Evolutionary conservation across 1,140 invertebrate species (phyloP), one percentile per base, ranked within the genome.

Genomic region (Drosophila pseudoobscura): DNA sequence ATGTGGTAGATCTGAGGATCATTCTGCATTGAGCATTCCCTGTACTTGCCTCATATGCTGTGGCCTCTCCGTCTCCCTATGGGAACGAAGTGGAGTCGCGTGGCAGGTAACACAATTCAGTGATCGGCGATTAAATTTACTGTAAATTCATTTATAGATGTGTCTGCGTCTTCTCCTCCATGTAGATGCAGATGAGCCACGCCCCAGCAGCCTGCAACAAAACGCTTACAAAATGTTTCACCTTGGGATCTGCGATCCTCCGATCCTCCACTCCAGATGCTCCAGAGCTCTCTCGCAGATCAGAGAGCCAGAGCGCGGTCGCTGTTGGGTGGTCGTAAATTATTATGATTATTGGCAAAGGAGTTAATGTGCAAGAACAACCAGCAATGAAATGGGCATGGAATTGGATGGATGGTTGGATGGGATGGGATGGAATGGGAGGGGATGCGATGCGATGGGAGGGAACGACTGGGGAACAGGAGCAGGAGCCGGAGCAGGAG

Each of bases 261-360:
- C 11, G 35, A 39, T 39, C 35, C 35, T 39, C 56, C 61, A 64
- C 59, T 51, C 52, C 9, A 52, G 39, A 55, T 35, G 64, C 62
- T 13, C 17, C 17, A 17, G 17, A 17, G 17, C 17, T 13, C 35
- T 13, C 35, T 13, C 24, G 35, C 35, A 3, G 11, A 4, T 9
- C 3, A 8, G 29, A 31, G 9, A 17, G 17, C 17, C 9, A 39
- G 35, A 39, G 61, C 49, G 8, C 44, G 31, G 35, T 47, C 71
- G 65, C 71, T 72, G 65, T 84, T 83, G 80, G 80, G 80, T 83
- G 80, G 80, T 84, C 80, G 80, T 83, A 83, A 84, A 83, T 83
- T 83, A 83, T 83, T 72, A 84, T 84, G 80, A 83, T 83, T 83
- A 84, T 84, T 83, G 80, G 80, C 80, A 62, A 66, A 79, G 80